These are phyloP conservation scores for Cotesia typhae DNA, from an alignment of 1,140 invertebrate species.

Conservation along the genomic window DNA sequence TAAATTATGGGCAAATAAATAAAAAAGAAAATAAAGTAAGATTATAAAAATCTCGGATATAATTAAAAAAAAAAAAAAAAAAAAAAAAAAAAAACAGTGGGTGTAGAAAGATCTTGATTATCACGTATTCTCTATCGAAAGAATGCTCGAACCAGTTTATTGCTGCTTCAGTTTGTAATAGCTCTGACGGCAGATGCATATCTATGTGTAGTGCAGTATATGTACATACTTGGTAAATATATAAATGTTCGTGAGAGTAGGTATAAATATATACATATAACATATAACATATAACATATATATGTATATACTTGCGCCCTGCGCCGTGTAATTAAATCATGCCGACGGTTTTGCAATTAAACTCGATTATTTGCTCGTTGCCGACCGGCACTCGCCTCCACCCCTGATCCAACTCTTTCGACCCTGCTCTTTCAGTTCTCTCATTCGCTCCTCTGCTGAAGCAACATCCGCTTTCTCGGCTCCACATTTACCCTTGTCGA, in stretches of 20 bases:
- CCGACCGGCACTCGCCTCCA: constrained; percentile 51
- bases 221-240: constrained; percentile 7
- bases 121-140: constrained; percentile 16
- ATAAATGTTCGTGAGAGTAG: background rate
- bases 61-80: background rate
- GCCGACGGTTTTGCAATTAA: constrained; percentile 68
- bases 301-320: constrained; percentile 37
- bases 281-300: constrained; percentile 30
- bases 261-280: constrained; percentile 21
- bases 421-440: constrained; percentile 43
- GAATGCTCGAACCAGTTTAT: constrained; percentile 19
- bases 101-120: constrained; percentile 9
- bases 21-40: too few species aligned
- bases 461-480: constrained; percentile 39
- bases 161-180: constrained; percentile 26
- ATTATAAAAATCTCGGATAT: background rate
- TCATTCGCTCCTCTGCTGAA: constrained; percentile 39
- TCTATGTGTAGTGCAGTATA: background rate
- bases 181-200: constrained; percentile 14
- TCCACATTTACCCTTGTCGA: constrained; percentile 44
- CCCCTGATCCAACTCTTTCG: constrained; percentile 63
- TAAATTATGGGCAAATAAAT: too few species aligned
- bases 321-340: constrained; percentile 66
- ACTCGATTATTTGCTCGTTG: constrained; percentile 68
- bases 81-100: background rate